Conservation (phyloP, 2,888 invertebrate genomes). For the Monopis laevigella region DNA sequence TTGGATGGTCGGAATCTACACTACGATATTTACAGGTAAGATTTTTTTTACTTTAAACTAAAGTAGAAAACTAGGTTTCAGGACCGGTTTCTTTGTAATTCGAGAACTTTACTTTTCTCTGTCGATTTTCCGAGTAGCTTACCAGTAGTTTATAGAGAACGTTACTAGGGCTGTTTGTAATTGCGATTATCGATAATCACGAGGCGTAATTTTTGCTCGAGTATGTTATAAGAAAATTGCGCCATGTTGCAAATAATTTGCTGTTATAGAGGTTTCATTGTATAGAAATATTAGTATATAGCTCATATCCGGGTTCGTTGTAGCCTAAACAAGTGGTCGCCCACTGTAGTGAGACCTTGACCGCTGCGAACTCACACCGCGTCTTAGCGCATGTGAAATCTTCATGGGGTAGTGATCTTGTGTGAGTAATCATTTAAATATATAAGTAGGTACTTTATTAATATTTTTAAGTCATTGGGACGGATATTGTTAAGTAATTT, state of each 20-base stretch:
- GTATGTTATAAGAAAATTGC: too few relatives aligned
- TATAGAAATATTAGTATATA: neutral
- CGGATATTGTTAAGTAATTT: too few relatives aligned
- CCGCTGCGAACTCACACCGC: constrained; percentile 41
- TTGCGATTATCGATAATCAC: neutral
- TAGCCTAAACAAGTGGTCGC: constrained; percentile 28
- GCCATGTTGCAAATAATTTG: too few relatives aligned
- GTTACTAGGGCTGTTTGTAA: neutral
- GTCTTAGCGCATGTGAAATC: constrained; percentile 10
- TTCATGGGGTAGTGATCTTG: constrained; percentile 1
- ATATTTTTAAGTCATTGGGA: too few relatives aligned
- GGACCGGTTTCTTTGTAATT: constrained; percentile 1
- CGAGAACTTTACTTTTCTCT: neutral
- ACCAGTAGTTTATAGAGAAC: neutral
- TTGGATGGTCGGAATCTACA: too few relatives aligned
- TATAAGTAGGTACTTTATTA: too few relatives aligned
- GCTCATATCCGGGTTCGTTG: constrained; percentile 52
- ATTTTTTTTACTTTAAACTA: neutral
- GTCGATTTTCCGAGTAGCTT: neutral
- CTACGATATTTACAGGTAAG: neutral
- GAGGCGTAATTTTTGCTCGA: too few relatives aligned
- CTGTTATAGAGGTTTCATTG: constrained; percentile 1
- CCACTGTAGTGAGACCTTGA: constrained; percentile 56
- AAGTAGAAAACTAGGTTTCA: neutral
- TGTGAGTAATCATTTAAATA: constrained; percentile 8